phyloP scores from a whole-genome alignment of 1,140 invertebrate species.

The Drosophila orosa region DNA sequence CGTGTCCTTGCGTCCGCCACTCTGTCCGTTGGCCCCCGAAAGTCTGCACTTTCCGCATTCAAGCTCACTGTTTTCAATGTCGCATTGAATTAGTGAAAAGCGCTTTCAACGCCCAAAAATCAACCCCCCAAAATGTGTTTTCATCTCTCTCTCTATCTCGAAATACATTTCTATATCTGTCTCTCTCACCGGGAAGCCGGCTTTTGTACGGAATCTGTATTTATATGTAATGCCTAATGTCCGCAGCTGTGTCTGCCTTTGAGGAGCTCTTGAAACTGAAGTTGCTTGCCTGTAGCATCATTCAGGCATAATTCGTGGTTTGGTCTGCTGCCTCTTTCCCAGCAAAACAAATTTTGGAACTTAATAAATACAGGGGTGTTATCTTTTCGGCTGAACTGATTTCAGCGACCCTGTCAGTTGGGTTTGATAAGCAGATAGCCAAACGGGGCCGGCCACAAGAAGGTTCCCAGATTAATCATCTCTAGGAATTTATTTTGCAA shows the following conservation, averaged over 20 bases:
- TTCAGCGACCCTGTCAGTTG: background rate
- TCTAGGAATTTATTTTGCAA: background rate
- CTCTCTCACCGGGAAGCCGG: slow-evolving; percentile 33
- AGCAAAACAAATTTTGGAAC: slow-evolving; percentile 2
- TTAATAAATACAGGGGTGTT: slow-evolving; percentile 16
- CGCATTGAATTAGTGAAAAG: slow-evolving; percentile 83
- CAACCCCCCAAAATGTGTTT: slow-evolving; percentile 71
- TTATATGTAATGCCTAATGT: slow-evolving; percentile 37
- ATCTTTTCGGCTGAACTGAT: slow-evolving; percentile 5
- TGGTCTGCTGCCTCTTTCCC: slow-evolving; percentile 12
- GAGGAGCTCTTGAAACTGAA: slow-evolving; percentile 67
- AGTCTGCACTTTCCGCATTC: slow-evolving; percentile 55
- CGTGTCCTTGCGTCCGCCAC: slow-evolving; percentile 9
- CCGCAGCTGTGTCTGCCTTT: slow-evolving; percentile 58
- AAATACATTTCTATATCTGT: background rate
- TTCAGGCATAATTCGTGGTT: slow-evolving; percentile 66
- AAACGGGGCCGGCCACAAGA: background rate
- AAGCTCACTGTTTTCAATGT: slow-evolving; percentile 77
- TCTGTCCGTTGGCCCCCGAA: slow-evolving; percentile 19
- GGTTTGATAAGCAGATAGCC: background rate
- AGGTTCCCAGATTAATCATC: background rate
- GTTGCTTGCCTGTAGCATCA: slow-evolving; percentile 68
- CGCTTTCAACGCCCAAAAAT: slow-evolving; percentile 79
- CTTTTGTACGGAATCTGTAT: slow-evolving; percentile 42
- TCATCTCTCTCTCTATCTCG: slow-evolving; percentile 10